Evolutionary conservation across 2,888 invertebrate species (phyloP).

Genomic region (Drosophila falleni): DNA sequence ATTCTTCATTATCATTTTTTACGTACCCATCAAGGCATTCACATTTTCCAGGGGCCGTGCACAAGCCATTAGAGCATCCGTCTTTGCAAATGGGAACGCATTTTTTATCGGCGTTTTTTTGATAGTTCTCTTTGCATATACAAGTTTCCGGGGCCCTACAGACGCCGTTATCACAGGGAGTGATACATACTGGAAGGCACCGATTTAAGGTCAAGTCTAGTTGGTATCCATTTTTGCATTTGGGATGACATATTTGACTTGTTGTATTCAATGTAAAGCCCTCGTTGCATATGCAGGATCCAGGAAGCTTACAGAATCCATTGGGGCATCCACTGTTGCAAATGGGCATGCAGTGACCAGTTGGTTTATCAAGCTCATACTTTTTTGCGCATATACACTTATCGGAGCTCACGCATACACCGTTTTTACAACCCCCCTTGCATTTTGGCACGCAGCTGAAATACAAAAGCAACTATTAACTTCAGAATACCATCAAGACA

Average conservation of each 20-base stretch:
- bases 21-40: conserved; percentile 88
- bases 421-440: conserved; percentile 74
- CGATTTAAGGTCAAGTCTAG: conserved; percentile 22
- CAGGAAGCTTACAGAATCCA: conserved; percentile 85
- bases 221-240: conserved; percentile 48
- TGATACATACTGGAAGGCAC: conserved; percentile 55
- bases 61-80: conserved; percentile 85
- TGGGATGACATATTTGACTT: conserved; percentile 77
- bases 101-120: conserved; percentile 32
- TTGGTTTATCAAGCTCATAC: conserved; percentile 38
- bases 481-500: not conserved
- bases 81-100: conserved; percentile 61
- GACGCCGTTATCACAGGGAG: conserved; percentile 60
- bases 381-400: conserved; percentile 71
- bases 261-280: conserved; percentile 85
- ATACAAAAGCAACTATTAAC: not conserved
- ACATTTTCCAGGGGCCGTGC: conserved; percentile 89
- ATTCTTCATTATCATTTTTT: not conserved
- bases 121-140: conserved; percentile 43
- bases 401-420: conserved; percentile 75
- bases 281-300: conserved; percentile 87
- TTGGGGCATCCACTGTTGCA: conserved; percentile 79
- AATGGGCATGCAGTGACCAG: conserved; percentile 73
- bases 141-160: conserved; percentile 54
- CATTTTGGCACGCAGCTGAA: conserved; percentile 81